Evolutionary conservation across 2,888 invertebrate species (phyloP).

Genomic region (Plagodis pulveraria): DNA sequence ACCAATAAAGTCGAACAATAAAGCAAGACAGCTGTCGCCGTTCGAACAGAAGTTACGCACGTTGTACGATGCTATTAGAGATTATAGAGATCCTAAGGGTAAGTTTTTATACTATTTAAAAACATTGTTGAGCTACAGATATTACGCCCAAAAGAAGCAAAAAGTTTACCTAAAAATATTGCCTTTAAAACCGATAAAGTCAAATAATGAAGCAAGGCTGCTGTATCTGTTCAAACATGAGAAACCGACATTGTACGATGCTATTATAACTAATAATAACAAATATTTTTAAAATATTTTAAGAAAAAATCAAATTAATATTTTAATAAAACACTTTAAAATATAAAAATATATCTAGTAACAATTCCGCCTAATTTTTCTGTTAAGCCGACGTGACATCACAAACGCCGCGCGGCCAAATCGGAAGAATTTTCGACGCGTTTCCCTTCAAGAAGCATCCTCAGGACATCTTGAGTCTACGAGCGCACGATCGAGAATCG

Average conservation of each 20-base stretch:
- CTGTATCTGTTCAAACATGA: constrained; percentile 89
- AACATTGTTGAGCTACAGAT: no score
- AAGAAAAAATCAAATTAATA: no score
- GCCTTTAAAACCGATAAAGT: constrained; percentile 79
- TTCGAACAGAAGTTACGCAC: constrained; percentile 92
- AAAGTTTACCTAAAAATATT: constrained; percentile 77
- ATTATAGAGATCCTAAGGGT: constrained; percentile 88
- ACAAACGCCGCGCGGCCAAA: no score
- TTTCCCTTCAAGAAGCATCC: no score
- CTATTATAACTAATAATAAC: constrained; percentile 74
- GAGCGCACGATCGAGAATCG: no score
- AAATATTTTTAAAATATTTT: no score
- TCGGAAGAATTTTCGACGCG: no score
- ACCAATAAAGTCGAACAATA: constrained; percentile 65
- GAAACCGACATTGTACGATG: constrained; percentile 93
- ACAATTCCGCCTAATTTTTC: no score
- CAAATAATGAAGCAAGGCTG: constrained; percentile 71
- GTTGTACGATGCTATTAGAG: constrained; percentile 94
- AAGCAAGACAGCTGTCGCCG: constrained; percentile 79
- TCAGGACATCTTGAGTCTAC: no score
- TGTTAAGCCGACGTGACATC: no score
- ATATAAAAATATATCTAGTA: no score
- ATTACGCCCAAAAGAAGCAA: constrained; percentile 84
- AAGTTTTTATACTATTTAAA: constrained; percentile 7
- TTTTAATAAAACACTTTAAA: no score